Percentiles rank a stretch among this genome's conserved stretches.
phyloP scores from a whole-genome alignment of 2,113 vertebrate genomes.

The Chitala chitala region DNA sequence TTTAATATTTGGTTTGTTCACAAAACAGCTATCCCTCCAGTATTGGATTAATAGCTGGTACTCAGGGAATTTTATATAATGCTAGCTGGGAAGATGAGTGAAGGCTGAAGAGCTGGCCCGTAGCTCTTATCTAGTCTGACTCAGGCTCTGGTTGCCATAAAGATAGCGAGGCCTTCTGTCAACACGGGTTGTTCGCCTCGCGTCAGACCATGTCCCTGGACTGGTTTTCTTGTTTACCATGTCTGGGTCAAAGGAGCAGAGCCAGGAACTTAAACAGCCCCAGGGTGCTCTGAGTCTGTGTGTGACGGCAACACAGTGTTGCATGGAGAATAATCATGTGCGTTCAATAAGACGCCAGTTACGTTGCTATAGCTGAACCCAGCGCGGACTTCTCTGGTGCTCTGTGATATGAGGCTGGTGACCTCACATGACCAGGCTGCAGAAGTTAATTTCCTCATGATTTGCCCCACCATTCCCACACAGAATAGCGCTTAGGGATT shows the following conservation, averaged over 20 bases:
- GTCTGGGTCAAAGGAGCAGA: neutral
- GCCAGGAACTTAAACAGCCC: neutral
- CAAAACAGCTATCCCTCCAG: neutral
- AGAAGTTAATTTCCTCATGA: too few species aligned
- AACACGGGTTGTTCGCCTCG: constrained; percentile 2
- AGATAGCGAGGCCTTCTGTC: constrained; percentile 36
- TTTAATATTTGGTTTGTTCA: constrained; percentile 8
- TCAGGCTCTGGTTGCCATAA: constrained; percentile 32
- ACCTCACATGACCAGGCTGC: neutral
- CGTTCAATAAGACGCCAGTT: too few species aligned
- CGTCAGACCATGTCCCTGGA: neutral
- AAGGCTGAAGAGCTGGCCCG: constrained; percentile 21
- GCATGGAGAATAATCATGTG: neutral
- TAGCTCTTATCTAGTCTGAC: constrained; percentile 32
- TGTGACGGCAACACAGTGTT: neutral
- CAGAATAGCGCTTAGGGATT: too few species aligned
- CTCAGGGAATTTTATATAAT: neutral
- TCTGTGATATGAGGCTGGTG: neutral
- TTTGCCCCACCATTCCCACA: too few species aligned
- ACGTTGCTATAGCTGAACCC: too few species aligned
- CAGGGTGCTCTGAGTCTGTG: neutral
- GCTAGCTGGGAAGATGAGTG: neutral
- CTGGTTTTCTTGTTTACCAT: neutral
- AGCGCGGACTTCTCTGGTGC: too few species aligned
- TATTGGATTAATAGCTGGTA: constrained; percentile 7